A percentile compares a stretch with the other conserved stretches of the same genome.
Conservation (phyloP, 2,888 invertebrate species). For the Choristoneura rosaceana region DNA sequence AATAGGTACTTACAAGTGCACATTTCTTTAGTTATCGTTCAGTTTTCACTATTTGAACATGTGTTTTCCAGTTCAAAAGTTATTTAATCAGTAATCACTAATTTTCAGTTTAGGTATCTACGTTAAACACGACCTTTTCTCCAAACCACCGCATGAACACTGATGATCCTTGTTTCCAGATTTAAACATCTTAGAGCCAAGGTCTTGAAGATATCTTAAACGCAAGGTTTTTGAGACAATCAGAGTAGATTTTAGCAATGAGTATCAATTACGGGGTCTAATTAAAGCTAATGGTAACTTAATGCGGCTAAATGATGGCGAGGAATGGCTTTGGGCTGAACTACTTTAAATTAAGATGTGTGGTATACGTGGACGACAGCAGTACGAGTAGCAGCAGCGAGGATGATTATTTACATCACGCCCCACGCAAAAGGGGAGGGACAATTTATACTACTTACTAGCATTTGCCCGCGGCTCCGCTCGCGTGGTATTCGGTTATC, state of each 20-base stretch:
- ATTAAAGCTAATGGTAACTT: conserved; percentile 21
- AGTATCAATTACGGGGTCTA: conserved; percentile 4
- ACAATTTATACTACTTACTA: too few relatives aligned
- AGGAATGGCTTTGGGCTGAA: conserved; percentile 6
- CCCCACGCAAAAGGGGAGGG: too few relatives aligned
- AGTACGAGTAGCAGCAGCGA: too few relatives aligned
- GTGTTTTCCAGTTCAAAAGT: neutral
- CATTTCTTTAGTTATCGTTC: conserved; percentile 2
- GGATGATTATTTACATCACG: too few relatives aligned
- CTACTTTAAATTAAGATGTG: neutral
- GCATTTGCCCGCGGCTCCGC: too few relatives aligned
- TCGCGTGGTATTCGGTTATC: too few relatives aligned
- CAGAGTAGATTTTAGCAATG: conserved; percentile 15
- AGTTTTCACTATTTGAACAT: neutral
- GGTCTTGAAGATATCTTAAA: conserved; percentile 1
- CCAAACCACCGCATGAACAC: neutral
- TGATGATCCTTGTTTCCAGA: neutral
- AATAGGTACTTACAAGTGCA: conserved; percentile 17
- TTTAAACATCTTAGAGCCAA: conserved; percentile 12
- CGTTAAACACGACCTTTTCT: neutral
- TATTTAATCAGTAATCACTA: neutral
- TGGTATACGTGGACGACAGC: neutral
- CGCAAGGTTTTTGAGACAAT: conserved; percentile 24
- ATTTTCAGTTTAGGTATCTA: neutral
- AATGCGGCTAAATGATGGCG: conserved; percentile 22